Evolutionary conservation across 2,888 invertebrate species (phyloP).

Genomic region (Eristalinus sepulchralis): DNA sequence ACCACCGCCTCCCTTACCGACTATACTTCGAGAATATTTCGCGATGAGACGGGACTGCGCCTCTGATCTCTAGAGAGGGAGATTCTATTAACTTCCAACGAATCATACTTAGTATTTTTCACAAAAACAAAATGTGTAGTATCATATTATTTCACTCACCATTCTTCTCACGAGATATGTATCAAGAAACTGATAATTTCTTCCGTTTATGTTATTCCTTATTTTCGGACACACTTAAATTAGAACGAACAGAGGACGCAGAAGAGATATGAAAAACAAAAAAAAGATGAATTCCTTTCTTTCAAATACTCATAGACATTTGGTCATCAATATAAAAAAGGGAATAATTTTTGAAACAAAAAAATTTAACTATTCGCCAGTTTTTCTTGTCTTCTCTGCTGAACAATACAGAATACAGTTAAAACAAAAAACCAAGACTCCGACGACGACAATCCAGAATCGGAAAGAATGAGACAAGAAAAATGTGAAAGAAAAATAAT

Average conservation of each 20-base stretch:
- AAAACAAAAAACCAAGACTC: background rate
- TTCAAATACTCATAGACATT: background rate
- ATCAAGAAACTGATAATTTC: constrained; percentile 11
- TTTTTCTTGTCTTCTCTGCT: background rate
- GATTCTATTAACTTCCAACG: background rate
- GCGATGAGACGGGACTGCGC: background rate
- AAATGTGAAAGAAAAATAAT: constrained; percentile 1
- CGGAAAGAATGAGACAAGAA: constrained; percentile 38
- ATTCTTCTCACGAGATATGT: constrained; percentile 14
- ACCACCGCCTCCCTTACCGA: constrained; percentile 2
- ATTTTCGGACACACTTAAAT: constrained; percentile 9
- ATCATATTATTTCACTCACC: constrained; percentile 33
- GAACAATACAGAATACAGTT: constrained; percentile 5
- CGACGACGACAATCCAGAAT: background rate
- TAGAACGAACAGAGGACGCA: constrained; percentile 34
- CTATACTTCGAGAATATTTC: constrained; percentile 51
- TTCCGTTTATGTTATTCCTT: constrained; percentile 2
- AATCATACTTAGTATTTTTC: background rate
- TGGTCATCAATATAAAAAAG: background rate
- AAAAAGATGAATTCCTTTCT: constrained; percentile 11
- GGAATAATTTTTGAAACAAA: background rate
- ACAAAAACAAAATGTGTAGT: background rate
- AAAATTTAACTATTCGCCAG: background rate
- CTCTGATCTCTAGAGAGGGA: constrained; percentile 30
- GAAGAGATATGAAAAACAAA: background rate